Evolutionary conservation across 2,113 vertebrate species (phyloP).

Genomic region (Hystrix cristata): DNA sequence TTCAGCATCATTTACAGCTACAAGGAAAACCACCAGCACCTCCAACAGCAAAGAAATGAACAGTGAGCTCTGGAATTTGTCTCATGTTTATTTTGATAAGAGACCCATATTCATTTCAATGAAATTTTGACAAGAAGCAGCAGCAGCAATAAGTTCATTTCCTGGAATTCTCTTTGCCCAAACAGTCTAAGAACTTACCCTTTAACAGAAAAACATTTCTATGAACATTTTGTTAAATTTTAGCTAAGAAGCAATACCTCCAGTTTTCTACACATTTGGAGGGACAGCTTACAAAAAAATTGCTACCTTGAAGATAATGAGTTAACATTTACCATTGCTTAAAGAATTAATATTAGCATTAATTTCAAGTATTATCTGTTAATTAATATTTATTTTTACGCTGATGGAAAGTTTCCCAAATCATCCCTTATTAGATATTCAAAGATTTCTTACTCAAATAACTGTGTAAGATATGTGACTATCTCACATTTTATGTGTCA

Average conservation of each 20-base stretch:
- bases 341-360: neutral
- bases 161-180: conserved; percentile 69
- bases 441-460: conserved; percentile 24
- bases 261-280: neutral
- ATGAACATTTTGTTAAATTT: conserved; percentile 56
- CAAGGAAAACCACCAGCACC: conserved; percentile 80
- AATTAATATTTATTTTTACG: neutral
- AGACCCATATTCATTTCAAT: conserved; percentile 67
- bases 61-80: conserved; percentile 76
- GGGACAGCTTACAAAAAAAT: neutral
- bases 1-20: conserved; percentile 77
- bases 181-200: neutral
- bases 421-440: neutral
- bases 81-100: conserved; percentile 81
- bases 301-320: neutral
- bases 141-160: conserved; percentile 77
- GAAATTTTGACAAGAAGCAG: conserved; percentile 46
- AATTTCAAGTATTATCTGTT: conserved; percentile 2
- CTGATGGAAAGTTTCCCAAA: conserved; percentile 45
- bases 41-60: conserved; percentile 79
- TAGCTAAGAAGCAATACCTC: conserved; percentile 2
- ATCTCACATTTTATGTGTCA: neutral
- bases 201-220: conserved; percentile 26
- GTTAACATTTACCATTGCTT: neutral
- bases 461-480: neutral